These are phyloP conservation scores for Capitella teleta DNA, from an alignment of 1,140 invertebrate species.

Conservation along the genomic window DNA sequence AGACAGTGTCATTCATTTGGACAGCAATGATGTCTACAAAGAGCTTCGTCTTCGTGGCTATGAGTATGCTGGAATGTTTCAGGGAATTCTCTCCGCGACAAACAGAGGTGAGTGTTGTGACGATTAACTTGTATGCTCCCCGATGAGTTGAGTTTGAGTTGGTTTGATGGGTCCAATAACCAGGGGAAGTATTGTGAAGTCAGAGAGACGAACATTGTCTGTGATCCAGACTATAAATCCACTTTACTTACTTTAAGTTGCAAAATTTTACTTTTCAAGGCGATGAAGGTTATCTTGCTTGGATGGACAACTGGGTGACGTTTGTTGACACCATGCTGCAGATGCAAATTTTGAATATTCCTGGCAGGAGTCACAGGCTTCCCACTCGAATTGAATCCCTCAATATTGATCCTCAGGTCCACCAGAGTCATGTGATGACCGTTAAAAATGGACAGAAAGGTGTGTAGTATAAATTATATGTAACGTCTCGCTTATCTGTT, in stretches of 20 bases:
- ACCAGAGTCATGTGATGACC: conserved; percentile 16
- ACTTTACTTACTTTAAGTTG: too few species aligned
- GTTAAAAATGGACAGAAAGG: neutral
- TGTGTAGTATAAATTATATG: too few species aligned
- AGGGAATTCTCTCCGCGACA: conserved; percentile 44
- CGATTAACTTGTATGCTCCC: too few species aligned
- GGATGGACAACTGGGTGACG: conserved; percentile 30
- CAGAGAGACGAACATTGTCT: too few species aligned
- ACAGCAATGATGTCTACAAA: conserved; percentile 75
- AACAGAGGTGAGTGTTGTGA: too few species aligned
- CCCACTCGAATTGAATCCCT: conserved; percentile 75
- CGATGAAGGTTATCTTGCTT: conserved; percentile 50
- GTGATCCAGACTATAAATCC: too few species aligned
- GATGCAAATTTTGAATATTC: conserved; percentile 63
- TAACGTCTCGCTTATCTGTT: too few species aligned
- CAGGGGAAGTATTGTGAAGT: too few species aligned
- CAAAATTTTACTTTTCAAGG: too few species aligned
- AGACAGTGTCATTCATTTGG: conserved; percentile 42
- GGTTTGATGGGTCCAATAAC: too few species aligned
- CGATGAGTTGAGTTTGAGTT: too few species aligned
- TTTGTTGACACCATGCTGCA: conserved; percentile 93
- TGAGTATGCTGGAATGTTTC: conserved; percentile 80
- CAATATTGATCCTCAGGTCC: conserved; percentile 63
- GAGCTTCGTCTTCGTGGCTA: conserved; percentile 85
- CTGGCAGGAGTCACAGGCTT: conserved; percentile 65